These are phyloP conservation scores for Scaptodrosophila latifasciaeformis DNA, from an alignment of 2,888 invertebrate genomes.

Conservation along the genomic window DNA sequence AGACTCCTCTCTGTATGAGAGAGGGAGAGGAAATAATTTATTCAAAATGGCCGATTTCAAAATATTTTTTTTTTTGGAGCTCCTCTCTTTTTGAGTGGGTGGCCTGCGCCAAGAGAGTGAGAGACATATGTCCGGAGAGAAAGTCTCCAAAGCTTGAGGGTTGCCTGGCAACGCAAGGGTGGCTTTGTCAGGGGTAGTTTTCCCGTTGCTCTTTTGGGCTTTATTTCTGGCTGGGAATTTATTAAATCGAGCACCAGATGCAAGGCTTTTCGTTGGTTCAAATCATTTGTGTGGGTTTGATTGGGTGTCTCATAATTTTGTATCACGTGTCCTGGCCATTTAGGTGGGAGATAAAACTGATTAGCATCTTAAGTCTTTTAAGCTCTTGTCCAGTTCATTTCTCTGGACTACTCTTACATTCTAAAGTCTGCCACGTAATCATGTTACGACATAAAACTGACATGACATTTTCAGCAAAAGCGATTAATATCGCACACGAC, in stretches of 20 bases:
- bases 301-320: constrained; percentile 41
- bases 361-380: too few relatives aligned
- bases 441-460: constrained; percentile 70
- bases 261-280: constrained; percentile 62
- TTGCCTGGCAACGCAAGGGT: constrained; percentile 37
- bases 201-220: too few relatives aligned
- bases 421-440: constrained; percentile 66
- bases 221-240: constrained; percentile 44
- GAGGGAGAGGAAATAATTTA: constrained; percentile 32
- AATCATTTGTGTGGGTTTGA: constrained; percentile 32
- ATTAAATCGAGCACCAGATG: constrained; percentile 66
- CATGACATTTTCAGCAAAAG: constrained; percentile 68
- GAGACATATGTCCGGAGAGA: neutral
- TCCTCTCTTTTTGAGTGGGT: constrained; percentile 13
- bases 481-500: constrained; percentile 71
- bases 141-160: constrained; percentile 45
- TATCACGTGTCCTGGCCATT: too few relatives aligned
- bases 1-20: neutral
- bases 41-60: constrained; percentile 61
- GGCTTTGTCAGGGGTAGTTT: constrained; percentile 35
- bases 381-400: too few relatives aligned
- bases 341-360: too few relatives aligned
- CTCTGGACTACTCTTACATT: too few relatives aligned
- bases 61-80: constrained; percentile 9
- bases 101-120: constrained; percentile 35